Evolutionary conservation across 2,888 invertebrate genomes (phyloP).

Genomic region (Pristionchus fissidentatus): DNA sequence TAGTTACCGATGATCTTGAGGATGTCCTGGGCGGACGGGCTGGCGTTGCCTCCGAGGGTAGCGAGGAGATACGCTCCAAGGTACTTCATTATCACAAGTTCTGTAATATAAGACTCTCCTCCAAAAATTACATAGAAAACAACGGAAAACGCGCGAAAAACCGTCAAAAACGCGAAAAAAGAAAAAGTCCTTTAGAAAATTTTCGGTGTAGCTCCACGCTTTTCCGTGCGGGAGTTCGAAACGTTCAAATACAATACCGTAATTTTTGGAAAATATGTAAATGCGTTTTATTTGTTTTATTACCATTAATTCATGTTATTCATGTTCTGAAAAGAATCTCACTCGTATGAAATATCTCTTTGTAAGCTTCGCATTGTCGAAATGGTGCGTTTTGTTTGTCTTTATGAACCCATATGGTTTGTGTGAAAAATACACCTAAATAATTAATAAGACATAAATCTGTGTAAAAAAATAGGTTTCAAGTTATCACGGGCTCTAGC

Average conservation of each 20-base stretch:
- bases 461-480: no score
- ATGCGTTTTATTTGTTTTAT: background rate
- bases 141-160: background rate
- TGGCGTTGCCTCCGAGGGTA: slow-evolving; percentile 89
- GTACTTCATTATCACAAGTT: slow-evolving; percentile 88
- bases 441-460: no score
- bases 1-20: slow-evolving; percentile 89
- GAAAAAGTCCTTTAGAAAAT: slow-evolving; percentile 32
- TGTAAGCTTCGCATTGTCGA: no score
- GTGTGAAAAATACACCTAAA: no score
- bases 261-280: background rate
- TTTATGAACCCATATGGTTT: no score
- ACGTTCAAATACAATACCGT: background rate
- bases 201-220: background rate
- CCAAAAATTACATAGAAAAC: background rate
- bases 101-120: background rate
- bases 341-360: no score
- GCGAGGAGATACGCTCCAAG: slow-evolving; percentile 98
- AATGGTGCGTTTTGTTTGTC: no score
- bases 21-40: slow-evolving; percentile 75
- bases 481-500: no score
- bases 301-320: background rate
- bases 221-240: slow-evolving; percentile 9
- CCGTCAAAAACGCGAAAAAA: background rate
- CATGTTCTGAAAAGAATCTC: background rate